phyloP scores from a whole-genome alignment of 2,888 invertebrate species.

The Loripinus fragilis region DNA sequence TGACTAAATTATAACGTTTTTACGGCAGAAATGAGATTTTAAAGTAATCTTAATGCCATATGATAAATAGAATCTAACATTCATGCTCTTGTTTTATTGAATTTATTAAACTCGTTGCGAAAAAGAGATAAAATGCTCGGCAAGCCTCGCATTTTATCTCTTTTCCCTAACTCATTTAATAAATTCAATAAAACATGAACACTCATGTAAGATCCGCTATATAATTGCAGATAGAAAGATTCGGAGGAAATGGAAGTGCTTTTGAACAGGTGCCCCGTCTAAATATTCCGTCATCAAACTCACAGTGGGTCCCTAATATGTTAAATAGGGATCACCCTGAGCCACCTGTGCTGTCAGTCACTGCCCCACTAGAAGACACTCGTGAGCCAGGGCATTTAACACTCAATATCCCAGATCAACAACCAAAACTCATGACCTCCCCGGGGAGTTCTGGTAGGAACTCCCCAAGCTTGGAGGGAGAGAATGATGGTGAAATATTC shows the following conservation, averaged over 20 bases:
- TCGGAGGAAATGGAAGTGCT: conserved; percentile 52
- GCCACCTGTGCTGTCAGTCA: conserved; percentile 52
- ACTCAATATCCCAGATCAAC: neutral
- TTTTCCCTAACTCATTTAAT: too few species aligned
- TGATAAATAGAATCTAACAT: too few species aligned
- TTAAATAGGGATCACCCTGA: conserved; percentile 30
- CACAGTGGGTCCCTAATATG: conserved; percentile 30
- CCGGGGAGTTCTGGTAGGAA: conserved; percentile 37
- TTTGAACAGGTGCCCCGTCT: conserved; percentile 55
- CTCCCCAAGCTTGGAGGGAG: conserved; percentile 45
- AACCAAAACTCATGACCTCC: conserved; percentile 8
- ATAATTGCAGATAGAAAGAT: conserved; percentile 26
- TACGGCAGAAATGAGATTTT: too few species aligned
- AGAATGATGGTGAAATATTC: conserved; percentile 46
- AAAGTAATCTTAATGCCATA: too few species aligned
- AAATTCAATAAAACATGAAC: too few species aligned
- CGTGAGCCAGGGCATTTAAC: neutral
- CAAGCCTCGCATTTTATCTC: too few species aligned
- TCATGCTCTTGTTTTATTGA: too few species aligned
- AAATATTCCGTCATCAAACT: conserved; percentile 16
- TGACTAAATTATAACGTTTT: too few species aligned
- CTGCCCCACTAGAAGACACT: conserved; percentile 48
- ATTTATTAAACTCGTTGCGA: too few species aligned
- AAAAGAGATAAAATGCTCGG: too few species aligned
- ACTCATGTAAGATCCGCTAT: too few species aligned